Evolutionary conservation across 2,797 vertebrate species (phyloP).

Genomic region (Ctenosaura bakeri): DNA sequence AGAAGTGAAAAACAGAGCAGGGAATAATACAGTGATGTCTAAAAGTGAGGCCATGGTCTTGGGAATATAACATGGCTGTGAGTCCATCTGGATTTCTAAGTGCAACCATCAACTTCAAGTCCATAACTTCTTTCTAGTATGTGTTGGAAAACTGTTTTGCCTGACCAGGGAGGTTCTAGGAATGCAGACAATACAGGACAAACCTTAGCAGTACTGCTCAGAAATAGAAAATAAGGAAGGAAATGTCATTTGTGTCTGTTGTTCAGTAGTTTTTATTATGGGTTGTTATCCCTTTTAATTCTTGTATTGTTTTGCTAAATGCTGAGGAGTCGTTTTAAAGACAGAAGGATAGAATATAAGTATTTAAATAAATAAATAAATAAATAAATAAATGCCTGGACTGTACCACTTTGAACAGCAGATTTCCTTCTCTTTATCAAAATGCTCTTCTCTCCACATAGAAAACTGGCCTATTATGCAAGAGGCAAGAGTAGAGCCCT

Average conservation of each 20-base stretch:
- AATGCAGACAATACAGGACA: not conserved
- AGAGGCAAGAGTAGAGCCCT: not conserved
- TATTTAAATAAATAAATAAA: not conserved
- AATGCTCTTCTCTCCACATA: too few species aligned
- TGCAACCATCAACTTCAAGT: not conserved
- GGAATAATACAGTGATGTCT: not conserved
- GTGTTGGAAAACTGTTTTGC: too few species aligned
- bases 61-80: not conserved
- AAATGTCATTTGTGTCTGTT: not conserved
- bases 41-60: not conserved
- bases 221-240: too few species aligned
- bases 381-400: not conserved
- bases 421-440: not conserved
- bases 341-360: not conserved
- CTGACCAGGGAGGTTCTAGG: not conserved
- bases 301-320: not conserved
- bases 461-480: not conserved
- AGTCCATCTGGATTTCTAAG: not conserved
- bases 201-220: not conserved
- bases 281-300: not conserved
- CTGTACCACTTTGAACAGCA: not conserved
- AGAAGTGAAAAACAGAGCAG: not conserved
- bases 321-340: not conserved
- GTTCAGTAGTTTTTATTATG: not conserved
- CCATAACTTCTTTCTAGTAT: not conserved